Percentiles rank a stretch among this genome's conserved stretches.
Conservation (phyloP, 2,888 invertebrate genomes). For the Dioctria linearis region DNA sequence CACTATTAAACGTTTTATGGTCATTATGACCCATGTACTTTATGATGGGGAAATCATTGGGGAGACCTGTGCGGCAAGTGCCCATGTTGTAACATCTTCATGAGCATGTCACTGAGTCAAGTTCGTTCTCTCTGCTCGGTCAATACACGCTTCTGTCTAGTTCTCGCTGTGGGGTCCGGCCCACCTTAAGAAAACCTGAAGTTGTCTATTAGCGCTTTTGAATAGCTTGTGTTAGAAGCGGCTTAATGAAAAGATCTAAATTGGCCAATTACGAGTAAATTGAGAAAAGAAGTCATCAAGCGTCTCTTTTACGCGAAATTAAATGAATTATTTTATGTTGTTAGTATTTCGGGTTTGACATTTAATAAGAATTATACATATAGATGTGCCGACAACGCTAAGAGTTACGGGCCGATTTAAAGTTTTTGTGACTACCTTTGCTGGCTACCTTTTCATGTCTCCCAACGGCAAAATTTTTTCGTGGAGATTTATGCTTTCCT, state of each 20-base stretch:
- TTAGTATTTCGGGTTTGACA: background rate
- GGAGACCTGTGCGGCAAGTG: constrained; percentile 20
- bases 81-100: constrained; percentile 43
- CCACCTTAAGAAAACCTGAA: constrained; percentile 26
- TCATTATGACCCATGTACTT: constrained; percentile 21
- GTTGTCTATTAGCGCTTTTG: background rate
- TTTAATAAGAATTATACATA: background rate
- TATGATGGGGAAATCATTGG: background rate
- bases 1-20: constrained; percentile 33
- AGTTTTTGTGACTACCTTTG: background rate
- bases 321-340: constrained; percentile 6
- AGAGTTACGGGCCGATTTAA: too few species aligned
- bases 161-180: constrained; percentile 34
- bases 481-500: background rate
- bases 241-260: constrained; percentile 37
- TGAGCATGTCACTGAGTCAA: constrained; percentile 37
- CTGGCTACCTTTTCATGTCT: background rate
- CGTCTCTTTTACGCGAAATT: constrained; percentile 7
- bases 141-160: background rate
- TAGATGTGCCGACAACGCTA: too few species aligned
- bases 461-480: background rate
- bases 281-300: constrained; percentile 27
- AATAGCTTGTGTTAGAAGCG: background rate
- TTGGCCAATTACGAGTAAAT: constrained; percentile 44
- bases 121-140: background rate